A percentile compares a stretch with the other conserved stretches of the same genome.
Evolutionary conservation across 2,797 vertebrate genomes (phyloP).

Genomic region (Galagoides demidoff): DNA sequence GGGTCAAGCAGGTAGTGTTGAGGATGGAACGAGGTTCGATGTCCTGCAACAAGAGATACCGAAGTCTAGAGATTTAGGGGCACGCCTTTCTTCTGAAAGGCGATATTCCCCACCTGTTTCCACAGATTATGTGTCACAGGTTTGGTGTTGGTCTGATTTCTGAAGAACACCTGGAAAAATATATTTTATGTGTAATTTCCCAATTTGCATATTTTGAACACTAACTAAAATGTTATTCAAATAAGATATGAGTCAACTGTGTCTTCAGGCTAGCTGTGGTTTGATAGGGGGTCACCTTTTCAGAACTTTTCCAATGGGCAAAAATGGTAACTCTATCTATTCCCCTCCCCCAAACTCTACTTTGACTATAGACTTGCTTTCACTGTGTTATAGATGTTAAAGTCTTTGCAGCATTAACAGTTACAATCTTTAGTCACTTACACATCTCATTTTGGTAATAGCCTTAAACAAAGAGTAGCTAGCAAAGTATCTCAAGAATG

Average conservation of each 20-base stretch:
- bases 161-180: slow-evolving; percentile 2
- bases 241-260: not conserved
- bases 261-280: not conserved
- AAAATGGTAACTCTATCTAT: not conserved
- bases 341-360: not conserved
- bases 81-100: not conserved
- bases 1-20: not conserved
- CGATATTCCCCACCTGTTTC: not conserved
- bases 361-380: not conserved
- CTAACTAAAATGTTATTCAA: slow-evolving; percentile 1
- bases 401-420: not conserved
- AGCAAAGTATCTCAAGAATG: too few relatives aligned
- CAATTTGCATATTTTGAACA: not conserved
- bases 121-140: not conserved
- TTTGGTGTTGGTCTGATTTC: not conserved
- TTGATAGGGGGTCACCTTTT: not conserved
- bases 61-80: not conserved
- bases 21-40: not conserved
- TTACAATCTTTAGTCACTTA: not conserved
- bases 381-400: not conserved
- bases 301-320: not conserved
- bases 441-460: not conserved
- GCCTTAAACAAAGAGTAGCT: not conserved
- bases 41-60: not conserved
- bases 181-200: not conserved